Conservation (phyloP, 2,888 invertebrate genomes). For the Apantesis nais region DNA sequence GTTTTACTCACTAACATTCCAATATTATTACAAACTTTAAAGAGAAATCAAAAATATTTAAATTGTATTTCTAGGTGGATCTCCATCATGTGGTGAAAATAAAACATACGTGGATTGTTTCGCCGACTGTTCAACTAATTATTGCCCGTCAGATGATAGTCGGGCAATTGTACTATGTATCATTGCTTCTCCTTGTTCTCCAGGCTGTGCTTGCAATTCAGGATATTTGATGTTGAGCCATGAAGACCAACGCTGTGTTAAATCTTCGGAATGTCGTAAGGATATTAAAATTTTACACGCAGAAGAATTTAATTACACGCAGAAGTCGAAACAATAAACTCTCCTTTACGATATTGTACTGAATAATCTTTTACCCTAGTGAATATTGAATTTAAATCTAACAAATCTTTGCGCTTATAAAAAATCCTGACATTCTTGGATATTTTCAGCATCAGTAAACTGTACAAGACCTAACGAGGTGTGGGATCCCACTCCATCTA, state of each 20-base stretch:
- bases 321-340: no score
- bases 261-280: conserved; percentile 54
- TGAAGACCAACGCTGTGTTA: conserved; percentile 22
- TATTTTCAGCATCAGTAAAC: conserved; percentile 51
- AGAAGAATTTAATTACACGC: no score
- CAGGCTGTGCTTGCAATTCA: conserved; percentile 61
- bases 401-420: background rate
- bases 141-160: conserved; percentile 58
- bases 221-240: conserved; percentile 43
- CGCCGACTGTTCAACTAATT: conserved; percentile 50
- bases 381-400: no score
- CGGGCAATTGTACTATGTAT: conserved; percentile 49
- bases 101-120: conserved; percentile 55
- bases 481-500: conserved; percentile 50
- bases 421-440: background rate
- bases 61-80: conserved; percentile 22
- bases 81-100: conserved; percentile 42
- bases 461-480: conserved; percentile 59
- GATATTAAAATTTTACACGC: conserved; percentile 18
- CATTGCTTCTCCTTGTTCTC: conserved; percentile 51
- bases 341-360: no score
- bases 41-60: background rate
- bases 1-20: background rate
- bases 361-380: no score
- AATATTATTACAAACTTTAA: background rate